Percentiles rank a stretch among this genome's conserved stretches.
Evolutionary conservation across 2,888 invertebrate genomes (phyloP).

Genomic region (Xylophagus ater): DNA sequence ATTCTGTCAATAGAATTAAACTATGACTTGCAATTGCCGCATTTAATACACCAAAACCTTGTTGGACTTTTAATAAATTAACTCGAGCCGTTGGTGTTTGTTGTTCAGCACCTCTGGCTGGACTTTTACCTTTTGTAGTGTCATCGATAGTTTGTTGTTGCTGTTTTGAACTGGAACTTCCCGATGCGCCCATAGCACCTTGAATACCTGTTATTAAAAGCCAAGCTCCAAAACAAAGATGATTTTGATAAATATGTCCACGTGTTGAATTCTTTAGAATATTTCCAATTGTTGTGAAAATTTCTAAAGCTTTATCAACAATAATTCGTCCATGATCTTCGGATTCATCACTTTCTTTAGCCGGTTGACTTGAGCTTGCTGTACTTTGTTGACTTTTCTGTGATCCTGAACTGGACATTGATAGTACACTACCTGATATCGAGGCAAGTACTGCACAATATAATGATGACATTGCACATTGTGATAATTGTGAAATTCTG

Average conservation of each 20-base stretch:
- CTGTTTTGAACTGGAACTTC: constrained; percentile 43
- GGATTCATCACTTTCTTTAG: constrained; percentile 55
- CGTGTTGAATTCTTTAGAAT: constrained; percentile 75
- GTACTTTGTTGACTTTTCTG: constrained; percentile 39
- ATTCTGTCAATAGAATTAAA: constrained; percentile 48
- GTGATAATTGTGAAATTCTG: constrained; percentile 71
- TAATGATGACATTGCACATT: constrained; percentile 71
- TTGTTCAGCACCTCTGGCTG: constrained; percentile 40
- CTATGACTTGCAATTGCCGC: constrained; percentile 81
- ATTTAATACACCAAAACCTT: constrained; percentile 79
- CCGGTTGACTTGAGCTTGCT: constrained; percentile 20
- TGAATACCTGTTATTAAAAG: constrained; percentile 77
- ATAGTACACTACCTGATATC: constrained; percentile 49
- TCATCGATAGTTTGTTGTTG: constrained; percentile 29
- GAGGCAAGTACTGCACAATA: constrained; percentile 68
- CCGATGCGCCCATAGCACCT: constrained; percentile 60
- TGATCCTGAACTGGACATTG: constrained; percentile 46
- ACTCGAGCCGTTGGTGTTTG: constrained; percentile 45
- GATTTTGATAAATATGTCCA: constrained; percentile 79
- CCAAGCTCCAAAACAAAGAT: constrained; percentile 81
- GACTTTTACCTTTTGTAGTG: constrained; percentile 34
- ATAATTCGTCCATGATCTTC: constrained; percentile 72
- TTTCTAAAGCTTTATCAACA: constrained; percentile 78
- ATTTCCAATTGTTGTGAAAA: constrained; percentile 69
- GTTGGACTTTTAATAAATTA: constrained; percentile 61